Evolutionary conservation across 2,888 invertebrate species (phyloP).

Genomic region (Chrysolina oricalcia): DNA sequence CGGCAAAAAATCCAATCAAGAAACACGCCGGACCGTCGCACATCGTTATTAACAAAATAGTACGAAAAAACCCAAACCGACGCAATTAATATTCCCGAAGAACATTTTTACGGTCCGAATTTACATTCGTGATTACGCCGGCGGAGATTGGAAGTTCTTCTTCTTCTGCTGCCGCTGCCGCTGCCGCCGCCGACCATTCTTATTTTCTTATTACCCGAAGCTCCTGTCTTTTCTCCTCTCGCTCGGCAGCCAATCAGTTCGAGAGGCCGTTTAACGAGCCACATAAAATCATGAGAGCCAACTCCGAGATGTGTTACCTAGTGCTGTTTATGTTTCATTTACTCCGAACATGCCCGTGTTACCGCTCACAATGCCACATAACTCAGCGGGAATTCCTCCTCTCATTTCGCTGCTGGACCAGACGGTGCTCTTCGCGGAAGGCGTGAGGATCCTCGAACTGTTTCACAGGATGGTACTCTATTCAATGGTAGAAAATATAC

Average conservation of each 20-base stretch:
- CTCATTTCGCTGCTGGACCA: neutral
- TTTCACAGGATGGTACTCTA: no score
- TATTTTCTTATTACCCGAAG: conserved; percentile 51
- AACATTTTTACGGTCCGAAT: conserved; percentile 50
- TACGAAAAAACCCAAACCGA: conserved; percentile 11
- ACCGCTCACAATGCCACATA: conserved; percentile 42
- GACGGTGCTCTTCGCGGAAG: neutral
- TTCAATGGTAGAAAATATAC: no score
- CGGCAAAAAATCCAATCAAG: neutral
- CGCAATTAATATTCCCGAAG: conserved; percentile 32
- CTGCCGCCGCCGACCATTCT: conserved; percentile 48
- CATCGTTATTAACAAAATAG: conserved; percentile 8
- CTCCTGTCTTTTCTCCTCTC: conserved; percentile 50
- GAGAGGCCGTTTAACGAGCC: conserved; percentile 49
- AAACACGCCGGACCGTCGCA: neutral
- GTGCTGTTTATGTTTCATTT: conserved; percentile 51
- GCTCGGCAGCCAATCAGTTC: conserved; percentile 53
- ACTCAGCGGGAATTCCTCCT: conserved; percentile 35
- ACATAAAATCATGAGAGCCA: conserved; percentile 42
- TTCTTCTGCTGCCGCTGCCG: conserved; percentile 31
- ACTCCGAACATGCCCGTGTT: conserved; percentile 45
- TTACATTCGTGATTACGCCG: conserved; percentile 53
- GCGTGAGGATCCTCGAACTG: neutral
- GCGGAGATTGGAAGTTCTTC: conserved; percentile 50
- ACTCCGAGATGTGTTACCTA: conserved; percentile 44